Percentiles rank a stretch among this genome's conserved stretches.
Conservation (phyloP, 2,797 vertebrate genomes). For the Sebastiscus albofasciatus region DNA sequence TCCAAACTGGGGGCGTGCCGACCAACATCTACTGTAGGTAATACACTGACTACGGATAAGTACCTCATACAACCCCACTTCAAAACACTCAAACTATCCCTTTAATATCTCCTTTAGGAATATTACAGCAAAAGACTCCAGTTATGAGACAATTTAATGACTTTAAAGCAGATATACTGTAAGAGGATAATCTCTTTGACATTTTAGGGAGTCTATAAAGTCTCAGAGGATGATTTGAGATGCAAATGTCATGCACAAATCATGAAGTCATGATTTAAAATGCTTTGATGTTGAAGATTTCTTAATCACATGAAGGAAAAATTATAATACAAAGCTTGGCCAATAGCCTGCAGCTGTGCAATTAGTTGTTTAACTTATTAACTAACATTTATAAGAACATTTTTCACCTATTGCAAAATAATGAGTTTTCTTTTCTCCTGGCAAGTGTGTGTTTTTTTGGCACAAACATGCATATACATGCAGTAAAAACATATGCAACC, state of each 20-base stretch:
- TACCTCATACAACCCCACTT: no score
- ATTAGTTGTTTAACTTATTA: background rate
- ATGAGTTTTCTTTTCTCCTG: background rate
- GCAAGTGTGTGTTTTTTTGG: background rate
- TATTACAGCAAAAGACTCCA: background rate
- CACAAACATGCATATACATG: background rate
- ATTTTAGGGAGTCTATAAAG: conserved; percentile 11
- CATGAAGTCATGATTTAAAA: background rate
- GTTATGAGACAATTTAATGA: background rate
- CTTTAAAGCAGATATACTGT: conserved; percentile 17
- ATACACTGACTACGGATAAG: no score
- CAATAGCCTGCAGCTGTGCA: background rate
- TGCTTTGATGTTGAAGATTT: background rate
- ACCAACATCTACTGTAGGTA: no score
- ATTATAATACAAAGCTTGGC: background rate
- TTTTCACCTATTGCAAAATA: background rate
- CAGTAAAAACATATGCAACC: background rate
- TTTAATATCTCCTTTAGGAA: background rate
- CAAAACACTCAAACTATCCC: rapidly evolving
- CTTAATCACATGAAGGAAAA: background rate
- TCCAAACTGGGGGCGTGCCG: no score
- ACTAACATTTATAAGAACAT: background rate
- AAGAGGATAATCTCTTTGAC: conserved; percentile 26
- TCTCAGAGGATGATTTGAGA: background rate
- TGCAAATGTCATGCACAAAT: background rate